A percentile compares a stretch with the other conserved stretches of the same genome.
Evolutionary conservation across 2,888 invertebrate species (phyloP).

Genomic region (Choristoneura rosaceana): DNA sequence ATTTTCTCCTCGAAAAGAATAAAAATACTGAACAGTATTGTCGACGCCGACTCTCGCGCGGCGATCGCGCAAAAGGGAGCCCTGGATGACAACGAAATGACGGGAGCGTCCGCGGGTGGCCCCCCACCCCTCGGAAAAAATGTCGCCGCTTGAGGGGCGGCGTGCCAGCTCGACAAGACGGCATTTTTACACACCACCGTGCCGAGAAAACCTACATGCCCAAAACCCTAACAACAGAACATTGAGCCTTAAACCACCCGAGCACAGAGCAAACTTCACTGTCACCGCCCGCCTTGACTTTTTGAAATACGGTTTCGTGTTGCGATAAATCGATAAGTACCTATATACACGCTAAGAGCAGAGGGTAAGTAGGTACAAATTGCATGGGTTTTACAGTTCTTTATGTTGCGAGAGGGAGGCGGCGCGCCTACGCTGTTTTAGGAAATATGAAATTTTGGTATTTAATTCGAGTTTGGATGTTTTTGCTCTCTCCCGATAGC

Average conservation of each 20-base stretch:
- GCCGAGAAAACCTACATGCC: slow-evolving; percentile 68
- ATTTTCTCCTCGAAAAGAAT: slow-evolving; percentile 80
- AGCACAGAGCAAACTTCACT: slow-evolving; percentile 49
- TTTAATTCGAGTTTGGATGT: slow-evolving; percentile 53
- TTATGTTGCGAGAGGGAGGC: slow-evolving; percentile 69
- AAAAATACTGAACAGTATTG: slow-evolving; percentile 83
- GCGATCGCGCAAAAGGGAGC: slow-evolving; percentile 79
- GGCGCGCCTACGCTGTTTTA: slow-evolving; percentile 71
- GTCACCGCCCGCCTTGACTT: slow-evolving; percentile 57
- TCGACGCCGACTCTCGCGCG: slow-evolving; percentile 79
- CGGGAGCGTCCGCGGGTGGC: slow-evolving; percentile 77
- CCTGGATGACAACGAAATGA: slow-evolving; percentile 84
- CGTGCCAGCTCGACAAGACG: slow-evolving; percentile 71
- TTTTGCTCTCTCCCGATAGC: slow-evolving; percentile 38
- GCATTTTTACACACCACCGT: slow-evolving; percentile 78
- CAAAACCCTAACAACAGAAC: slow-evolving; percentile 52
- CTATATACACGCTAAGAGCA: slow-evolving; percentile 69
- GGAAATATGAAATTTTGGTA: slow-evolving; percentile 71
- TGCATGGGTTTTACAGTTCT: slow-evolving; percentile 79
- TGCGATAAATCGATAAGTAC: slow-evolving; percentile 83
- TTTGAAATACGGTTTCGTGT: slow-evolving; percentile 73
- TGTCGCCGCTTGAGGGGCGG: slow-evolving; percentile 78
- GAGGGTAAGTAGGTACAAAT: slow-evolving; percentile 81
- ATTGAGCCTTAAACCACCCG: slow-evolving; percentile 53
- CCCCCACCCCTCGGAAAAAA: slow-evolving; percentile 69